Percentiles rank a stretch among this genome's conserved stretches.
Conservation (phyloP, 1,140 invertebrate species). For the Euura lappo region DNA sequence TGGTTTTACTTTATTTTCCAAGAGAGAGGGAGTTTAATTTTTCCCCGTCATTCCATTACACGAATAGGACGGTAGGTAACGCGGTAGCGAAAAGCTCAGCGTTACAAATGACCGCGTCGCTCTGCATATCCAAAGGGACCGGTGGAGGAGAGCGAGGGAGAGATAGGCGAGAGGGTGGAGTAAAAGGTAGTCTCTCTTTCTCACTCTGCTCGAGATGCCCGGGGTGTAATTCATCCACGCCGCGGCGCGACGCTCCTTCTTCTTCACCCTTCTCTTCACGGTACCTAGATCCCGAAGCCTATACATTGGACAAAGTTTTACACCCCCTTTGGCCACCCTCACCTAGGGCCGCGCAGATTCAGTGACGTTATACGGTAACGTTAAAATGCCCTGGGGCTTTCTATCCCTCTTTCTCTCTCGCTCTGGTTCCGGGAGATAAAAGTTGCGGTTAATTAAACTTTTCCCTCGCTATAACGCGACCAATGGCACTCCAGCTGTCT, state of each 20-base stretch:
- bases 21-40: constrained; percentile 17
- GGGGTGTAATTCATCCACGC: constrained; percentile 8
- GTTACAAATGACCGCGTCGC: constrained; percentile 48
- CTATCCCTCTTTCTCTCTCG: too few relatives aligned
- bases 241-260: not conserved
- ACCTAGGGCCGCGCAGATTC: not conserved
- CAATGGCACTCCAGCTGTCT: too few relatives aligned
- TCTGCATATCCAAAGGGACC: constrained; percentile 48
- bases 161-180: not conserved
- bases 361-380: constrained; percentile 5
- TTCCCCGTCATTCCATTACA: constrained; percentile 17
- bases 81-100: constrained; percentile 17
- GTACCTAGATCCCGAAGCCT: too few relatives aligned
- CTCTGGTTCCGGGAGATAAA: not conserved
- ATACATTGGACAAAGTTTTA: not conserved
- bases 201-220: not conserved
- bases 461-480: not conserved
- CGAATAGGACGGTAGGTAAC: not conserved
- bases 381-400: not conserved
- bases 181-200: not conserved
- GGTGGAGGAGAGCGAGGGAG: not conserved
- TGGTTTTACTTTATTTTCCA: not conserved
- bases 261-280: constrained; percentile 10
- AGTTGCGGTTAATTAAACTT: constrained; percentile 7
- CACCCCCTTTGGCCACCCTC: not conserved